Base-by-base conservation (phyloP, 2,797 vertebrate genomes). In the Apogon talboti region DNA sequence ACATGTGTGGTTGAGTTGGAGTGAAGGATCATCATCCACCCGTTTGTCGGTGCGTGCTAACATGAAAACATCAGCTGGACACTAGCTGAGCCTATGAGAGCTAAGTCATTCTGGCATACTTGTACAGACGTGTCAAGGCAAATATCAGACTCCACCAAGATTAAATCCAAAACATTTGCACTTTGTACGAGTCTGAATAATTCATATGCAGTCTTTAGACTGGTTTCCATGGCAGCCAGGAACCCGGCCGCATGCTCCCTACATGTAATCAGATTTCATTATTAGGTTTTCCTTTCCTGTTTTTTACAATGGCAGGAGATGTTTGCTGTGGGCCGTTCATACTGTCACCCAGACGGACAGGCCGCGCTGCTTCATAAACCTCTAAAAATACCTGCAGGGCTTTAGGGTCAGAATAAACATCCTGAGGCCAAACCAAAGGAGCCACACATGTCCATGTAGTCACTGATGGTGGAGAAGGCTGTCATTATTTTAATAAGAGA, bases 201-300 rank as follows among this genome's bases (percentile, higher is more conserved):
- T 14, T 49, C 11, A 51, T 83, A 55, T 14, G 18, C 49, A 45
- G 44, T 83, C 66, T 79, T 78, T 76, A 40, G 47, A 11, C 24
- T 4, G 16, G 69, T 74, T 60, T 40, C 66, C 66, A 40, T 3
- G 66, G 70, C 38, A 60, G 75, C 76, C 47, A 41, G 53, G 48
- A 71, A 35, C 53, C 9, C 47, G 28, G 37, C 56, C 46, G 52
- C 44, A 18, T 57, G 38, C 45, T 57, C 5, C 2, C 37, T 41
- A 11, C 11, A 58, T 47, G 30, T 11, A 47, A 73, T 67, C 54
- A 47, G 13, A 47, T 71, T 78, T 49, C 21, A 64, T 72, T 45
- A 28, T 53, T 15, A 18, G 14, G 37, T 54, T 16, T 35, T 35
- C 33, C 33, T 45, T 41, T 48, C 44, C 11, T 49, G 9, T 7